Base-by-base conservation (phyloP, 2,888 invertebrate species). In the Tolmerus cingulatus region DNA sequence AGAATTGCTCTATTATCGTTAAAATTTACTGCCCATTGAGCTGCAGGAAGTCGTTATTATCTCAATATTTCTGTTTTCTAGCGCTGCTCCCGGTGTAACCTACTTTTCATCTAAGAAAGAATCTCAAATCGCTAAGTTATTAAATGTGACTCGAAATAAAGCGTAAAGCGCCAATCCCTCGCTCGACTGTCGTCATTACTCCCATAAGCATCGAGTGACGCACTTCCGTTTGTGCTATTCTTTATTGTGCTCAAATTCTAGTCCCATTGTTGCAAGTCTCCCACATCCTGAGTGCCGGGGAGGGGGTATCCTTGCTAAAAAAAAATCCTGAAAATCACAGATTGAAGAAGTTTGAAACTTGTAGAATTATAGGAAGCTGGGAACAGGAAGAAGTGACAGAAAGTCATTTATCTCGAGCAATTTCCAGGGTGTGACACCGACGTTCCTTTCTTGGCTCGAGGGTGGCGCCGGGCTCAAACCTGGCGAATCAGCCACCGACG, bases 1-100 rank as follows among this genome's bases (percentile, higher is more conserved):
- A n/a, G 74, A 77, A 51, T 78, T 37, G 77, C 40, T 19, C 55
- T 77, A 86, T 86, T 86, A 86, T 27, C 86, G 74, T 86, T 77
- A 86, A 77, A 74, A 77, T 86, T 86, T 86, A 86, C 86, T 76
- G 55, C 77, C 74, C 86, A 77, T 86, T 30, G 77, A 55, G 77
- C 30, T 37, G 37, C 86, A 77, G 86, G 86, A 86, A 86, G 77
- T 84, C 51, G 51, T 55, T 66, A 84, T 23, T 40, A 66, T 84
- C 37, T 37, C 40, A 66, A 57, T 37, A 66, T 37, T 66, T 84
- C 66, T 74, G 74, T 84, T 82, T 82, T 16, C 23, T 46, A 76
- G 57, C 14, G 34, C 51, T 51, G 8, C 16, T 78, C 16, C 12
- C 43, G 37, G 19, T n/a, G 23, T 16, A 74, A 37, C 16, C 23